Percentiles rank a stretch among this genome's conserved stretches.
These are phyloP conservation scores for Lagorchestes hirsutus DNA, from an alignment of 2,797 vertebrate species.

Conservation along the genomic window DNA sequence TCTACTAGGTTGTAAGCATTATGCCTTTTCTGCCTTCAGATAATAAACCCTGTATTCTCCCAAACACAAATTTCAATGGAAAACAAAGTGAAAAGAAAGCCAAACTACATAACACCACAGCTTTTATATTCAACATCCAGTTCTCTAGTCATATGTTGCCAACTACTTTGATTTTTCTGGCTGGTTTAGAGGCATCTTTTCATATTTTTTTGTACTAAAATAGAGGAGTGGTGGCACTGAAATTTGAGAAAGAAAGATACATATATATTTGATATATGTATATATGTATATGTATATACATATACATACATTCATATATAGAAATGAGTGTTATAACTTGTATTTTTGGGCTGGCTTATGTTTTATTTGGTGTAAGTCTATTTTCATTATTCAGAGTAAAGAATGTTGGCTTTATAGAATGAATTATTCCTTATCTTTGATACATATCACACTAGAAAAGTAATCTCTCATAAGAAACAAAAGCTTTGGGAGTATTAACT, in stretches of 20 bases:
- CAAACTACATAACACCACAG: not conserved
- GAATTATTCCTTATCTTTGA: slow-evolving; percentile 22
- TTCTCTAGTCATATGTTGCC: not conserved
- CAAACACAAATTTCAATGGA: slow-evolving; percentile 25
- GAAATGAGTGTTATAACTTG: not conserved
- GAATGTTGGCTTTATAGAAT: slow-evolving; percentile 8
- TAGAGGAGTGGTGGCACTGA: not conserved
- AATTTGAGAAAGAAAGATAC: slow-evolving; percentile 24
- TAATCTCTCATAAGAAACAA: not conserved
- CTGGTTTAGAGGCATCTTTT: not conserved
- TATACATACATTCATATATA: not conserved
- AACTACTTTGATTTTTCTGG: not conserved
- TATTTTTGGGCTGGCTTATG: not conserved
- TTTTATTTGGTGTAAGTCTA: slow-evolving; percentile 8
- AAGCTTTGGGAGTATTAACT: not conserved
- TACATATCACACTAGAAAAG: slow-evolving; percentile 21
- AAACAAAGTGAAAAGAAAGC: not conserved
- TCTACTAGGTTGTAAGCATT: not conserved
- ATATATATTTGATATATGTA: not conserved
- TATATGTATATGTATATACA: not conserved
- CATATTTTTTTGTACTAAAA: slow-evolving; percentile 55
- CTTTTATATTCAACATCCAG: not conserved
- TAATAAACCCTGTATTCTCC: not conserved
- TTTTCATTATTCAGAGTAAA: slow-evolving; percentile 15
- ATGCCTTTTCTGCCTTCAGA: not conserved